These are phyloP conservation scores for Sarcophaga caerulescens DNA, from an alignment of 2,888 invertebrate species.

Conservation along the genomic window DNA sequence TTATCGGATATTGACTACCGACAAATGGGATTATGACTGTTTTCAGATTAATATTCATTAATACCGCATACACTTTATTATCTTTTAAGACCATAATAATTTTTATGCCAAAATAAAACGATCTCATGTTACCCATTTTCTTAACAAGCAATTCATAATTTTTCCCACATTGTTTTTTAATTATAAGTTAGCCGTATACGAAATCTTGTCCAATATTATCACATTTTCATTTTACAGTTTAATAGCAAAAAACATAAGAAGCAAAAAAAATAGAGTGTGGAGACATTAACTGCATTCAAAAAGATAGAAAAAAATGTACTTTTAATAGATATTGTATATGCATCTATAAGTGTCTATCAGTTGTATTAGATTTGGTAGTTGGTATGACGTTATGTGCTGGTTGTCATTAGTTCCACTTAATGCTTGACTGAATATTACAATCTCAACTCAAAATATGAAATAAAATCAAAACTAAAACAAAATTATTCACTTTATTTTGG, in stretches of 20 bases:
- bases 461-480: background rate
- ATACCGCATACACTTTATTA: background rate
- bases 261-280: background rate
- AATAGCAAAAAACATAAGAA: slow-evolving; percentile 7
- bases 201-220: slow-evolving; percentile 48
- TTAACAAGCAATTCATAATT: slow-evolving; percentile 30
- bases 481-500: background rate
- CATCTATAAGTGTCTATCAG: background rate
- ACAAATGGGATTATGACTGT: background rate
- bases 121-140: slow-evolving; percentile 2
- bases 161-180: slow-evolving; percentile 10
- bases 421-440: slow-evolving; percentile 57
- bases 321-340: slow-evolving; percentile 14
- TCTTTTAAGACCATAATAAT: background rate
- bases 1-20: background rate
- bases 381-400: slow-evolving; percentile 4
- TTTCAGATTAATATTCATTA: background rate
- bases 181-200: slow-evolving; percentile 41
- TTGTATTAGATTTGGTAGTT: background rate
- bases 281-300: slow-evolving; percentile 14
- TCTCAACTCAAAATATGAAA: slow-evolving; percentile 17
- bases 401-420: slow-evolving; percentile 68
- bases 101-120: background rate
- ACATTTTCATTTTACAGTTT: slow-evolving; percentile 17
- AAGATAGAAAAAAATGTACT: background rate